Percentiles rank a stretch among this genome's conserved stretches.
phyloP scores from a whole-genome alignment of 2,888 invertebrate genomes.

The Orthosia cruda region DNA sequence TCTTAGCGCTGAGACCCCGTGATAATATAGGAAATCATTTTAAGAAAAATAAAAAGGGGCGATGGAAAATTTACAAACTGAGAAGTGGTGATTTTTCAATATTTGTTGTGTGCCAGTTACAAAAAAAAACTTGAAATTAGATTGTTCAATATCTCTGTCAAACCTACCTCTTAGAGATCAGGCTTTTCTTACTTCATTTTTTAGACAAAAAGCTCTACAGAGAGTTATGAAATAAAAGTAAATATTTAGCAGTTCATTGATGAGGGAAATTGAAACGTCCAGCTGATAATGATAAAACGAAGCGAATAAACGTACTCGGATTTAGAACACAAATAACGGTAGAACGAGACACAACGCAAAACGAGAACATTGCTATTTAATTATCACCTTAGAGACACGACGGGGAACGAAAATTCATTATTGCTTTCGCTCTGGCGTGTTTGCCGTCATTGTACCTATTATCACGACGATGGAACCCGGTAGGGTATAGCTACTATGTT shows the following conservation, averaged over 20 bases:
- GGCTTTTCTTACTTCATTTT: background rate
- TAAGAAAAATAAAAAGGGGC: background rate
- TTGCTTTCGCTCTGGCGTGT: constrained; percentile 42
- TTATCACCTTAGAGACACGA: constrained; percentile 46
- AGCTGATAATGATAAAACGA: constrained; percentile 38
- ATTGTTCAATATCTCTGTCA: background rate
- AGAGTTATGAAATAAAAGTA: constrained; percentile 10
- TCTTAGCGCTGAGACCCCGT: no score
- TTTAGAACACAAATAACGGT: constrained; percentile 38
- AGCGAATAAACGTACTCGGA: constrained; percentile 39
- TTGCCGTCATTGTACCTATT: constrained; percentile 40
- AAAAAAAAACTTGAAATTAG: background rate
- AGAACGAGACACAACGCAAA: constrained; percentile 34
- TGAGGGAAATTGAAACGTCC: constrained; percentile 44
- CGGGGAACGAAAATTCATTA: constrained; percentile 49
- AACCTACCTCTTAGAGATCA: background rate
- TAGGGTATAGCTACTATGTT: constrained; percentile 13
- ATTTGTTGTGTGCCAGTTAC: background rate
- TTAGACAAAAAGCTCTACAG: background rate
- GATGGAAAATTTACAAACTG: no score
- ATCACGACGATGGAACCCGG: constrained; percentile 22
- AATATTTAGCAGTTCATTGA: constrained; percentile 41
- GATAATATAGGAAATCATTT: no score
- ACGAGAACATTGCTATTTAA: constrained; percentile 49
- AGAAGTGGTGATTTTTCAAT: no score